Conservation (phyloP, 1,140 invertebrate genomes). For the Adelges cooleyi region DNA sequence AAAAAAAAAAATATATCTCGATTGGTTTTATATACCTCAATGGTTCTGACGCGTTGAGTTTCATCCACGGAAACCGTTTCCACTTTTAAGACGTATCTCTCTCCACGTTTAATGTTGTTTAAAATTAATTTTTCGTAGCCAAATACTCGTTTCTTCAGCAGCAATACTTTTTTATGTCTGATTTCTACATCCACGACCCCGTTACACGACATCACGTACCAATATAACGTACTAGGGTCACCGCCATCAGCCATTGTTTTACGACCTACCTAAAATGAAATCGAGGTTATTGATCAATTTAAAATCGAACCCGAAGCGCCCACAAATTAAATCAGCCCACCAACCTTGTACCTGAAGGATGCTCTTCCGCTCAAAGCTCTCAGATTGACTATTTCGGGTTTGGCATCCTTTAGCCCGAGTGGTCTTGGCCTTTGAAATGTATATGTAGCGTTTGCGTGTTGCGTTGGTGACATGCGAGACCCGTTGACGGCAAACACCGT, state of each 20-base stretch:
- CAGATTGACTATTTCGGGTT: conserved; percentile 36
- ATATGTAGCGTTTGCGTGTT: conserved; percentile 36
- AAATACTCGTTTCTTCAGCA: conserved; percentile 34
- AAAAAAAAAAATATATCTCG: too few relatives aligned
- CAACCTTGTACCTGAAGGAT: conserved; percentile 39
- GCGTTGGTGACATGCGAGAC: conserved; percentile 37
- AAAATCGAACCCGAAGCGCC: neutral
- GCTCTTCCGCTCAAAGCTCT: conserved; percentile 38
- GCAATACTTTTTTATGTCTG: conserved; percentile 30
- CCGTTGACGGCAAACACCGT: conserved; percentile 40
- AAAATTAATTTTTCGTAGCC: conserved; percentile 37
- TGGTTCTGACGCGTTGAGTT: conserved; percentile 35
- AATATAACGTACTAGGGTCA: conserved; percentile 32
- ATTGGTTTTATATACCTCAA: conserved; percentile 37
- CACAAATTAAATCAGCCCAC: neutral
- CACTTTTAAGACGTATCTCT: conserved; percentile 37
- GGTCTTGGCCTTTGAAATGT: conserved; percentile 33
- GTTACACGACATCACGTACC: conserved; percentile 41
- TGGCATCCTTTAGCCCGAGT: conserved; percentile 37
- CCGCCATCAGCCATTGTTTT: neutral
- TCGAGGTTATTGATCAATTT: neutral
- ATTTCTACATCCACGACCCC: conserved; percentile 38
- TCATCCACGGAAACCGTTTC: conserved; percentile 36
- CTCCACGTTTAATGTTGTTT: conserved; percentile 33
- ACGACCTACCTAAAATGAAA: conserved; percentile 30